A percentile compares a stretch with the other conserved stretches of the same genome.
These are phyloP conservation scores for Sminthurides aquaticus DNA, from an alignment of 2,888 invertebrate genomes.

Conservation along the genomic window DNA sequence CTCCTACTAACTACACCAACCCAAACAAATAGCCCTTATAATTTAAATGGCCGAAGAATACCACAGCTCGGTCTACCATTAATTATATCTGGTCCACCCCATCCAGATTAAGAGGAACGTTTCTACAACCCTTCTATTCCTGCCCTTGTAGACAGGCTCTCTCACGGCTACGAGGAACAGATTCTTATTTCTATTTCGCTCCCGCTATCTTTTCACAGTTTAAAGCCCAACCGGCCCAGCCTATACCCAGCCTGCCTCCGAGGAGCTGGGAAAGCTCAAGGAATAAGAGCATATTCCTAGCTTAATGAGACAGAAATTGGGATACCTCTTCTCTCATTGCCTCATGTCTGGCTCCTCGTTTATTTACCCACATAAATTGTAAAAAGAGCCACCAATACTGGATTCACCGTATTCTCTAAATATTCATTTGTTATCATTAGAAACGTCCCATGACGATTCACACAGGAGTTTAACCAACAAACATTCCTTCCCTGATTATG, in stretches of 20 bases:
- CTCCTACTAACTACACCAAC: not conserved
- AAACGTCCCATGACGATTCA: slow-evolving; percentile 9
- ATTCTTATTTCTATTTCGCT: not conserved
- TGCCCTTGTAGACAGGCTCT: too few species aligned
- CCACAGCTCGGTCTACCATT: not conserved
- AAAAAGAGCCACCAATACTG: not conserved
- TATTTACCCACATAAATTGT: not conserved
- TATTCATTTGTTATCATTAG: slow-evolving; percentile 18
- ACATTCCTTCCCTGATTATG: too few species aligned
- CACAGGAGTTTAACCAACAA: too few species aligned
- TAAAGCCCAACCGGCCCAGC: too few species aligned
- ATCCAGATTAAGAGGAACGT: not conserved
- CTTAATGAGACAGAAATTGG: not conserved
- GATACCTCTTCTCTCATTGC: not conserved
- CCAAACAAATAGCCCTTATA: not conserved
- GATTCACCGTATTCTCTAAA: not conserved
- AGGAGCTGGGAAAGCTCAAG: too few species aligned
- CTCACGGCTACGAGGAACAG: not conserved
- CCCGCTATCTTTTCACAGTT: too few species aligned
- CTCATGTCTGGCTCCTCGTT: too few species aligned
- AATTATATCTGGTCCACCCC: not conserved
- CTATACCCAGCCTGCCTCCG: too few species aligned
- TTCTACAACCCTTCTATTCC: too few species aligned
- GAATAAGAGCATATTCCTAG: too few species aligned
- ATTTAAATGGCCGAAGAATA: not conserved